phyloP scores from a whole-genome alignment of 1,140 invertebrate genomes.

The Brachionus rotundiformis region DNA sequence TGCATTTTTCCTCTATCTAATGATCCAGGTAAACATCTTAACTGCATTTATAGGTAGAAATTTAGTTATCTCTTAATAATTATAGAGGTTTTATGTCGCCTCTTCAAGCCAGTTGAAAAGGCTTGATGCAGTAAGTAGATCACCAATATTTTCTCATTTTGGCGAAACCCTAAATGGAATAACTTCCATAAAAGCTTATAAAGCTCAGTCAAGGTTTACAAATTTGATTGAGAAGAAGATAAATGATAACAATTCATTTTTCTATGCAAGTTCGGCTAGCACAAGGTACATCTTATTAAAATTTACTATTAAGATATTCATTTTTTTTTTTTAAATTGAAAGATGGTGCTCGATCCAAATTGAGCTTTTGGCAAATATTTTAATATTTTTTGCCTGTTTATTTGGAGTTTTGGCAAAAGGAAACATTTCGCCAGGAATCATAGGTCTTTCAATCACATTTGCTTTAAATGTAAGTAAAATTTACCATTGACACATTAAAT shows the following conservation, averaged over 20 bases:
- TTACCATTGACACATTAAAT: too few relatives aligned
- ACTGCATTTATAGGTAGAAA: too few relatives aligned
- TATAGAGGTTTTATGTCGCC: constrained; percentile 72
- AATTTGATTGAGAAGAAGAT: neutral
- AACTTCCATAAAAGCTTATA: constrained; percentile 68
- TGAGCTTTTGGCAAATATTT: neutral
- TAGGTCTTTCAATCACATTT: constrained; percentile 68
- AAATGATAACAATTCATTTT: constrained; percentile 19
- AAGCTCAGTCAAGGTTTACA: constrained; percentile 65
- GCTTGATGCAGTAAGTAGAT: constrained; percentile 87
- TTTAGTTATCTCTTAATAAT: neutral
- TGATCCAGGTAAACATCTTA: constrained; percentile 13
- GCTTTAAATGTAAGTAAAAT: constrained; percentile 63
- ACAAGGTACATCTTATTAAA: too few relatives aligned
- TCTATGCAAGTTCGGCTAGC: neutral
- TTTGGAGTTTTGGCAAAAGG: constrained; percentile 5
- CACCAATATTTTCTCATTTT: constrained; percentile 97
- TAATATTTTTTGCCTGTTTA: neutral
- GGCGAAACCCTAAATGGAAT: constrained; percentile 75
- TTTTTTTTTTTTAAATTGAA: neutral
- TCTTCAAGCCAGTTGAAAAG: constrained; percentile 91
- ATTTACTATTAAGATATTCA: too few relatives aligned
- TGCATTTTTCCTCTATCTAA: neutral
- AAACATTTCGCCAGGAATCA: constrained; percentile 58
- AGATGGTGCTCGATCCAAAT: constrained; percentile 31